Evolutionary conservation across 2,113 vertebrate species (phyloP), one percentile per base, ranked within the genome.

Genomic region (Marcusenius ussheri): DNA sequence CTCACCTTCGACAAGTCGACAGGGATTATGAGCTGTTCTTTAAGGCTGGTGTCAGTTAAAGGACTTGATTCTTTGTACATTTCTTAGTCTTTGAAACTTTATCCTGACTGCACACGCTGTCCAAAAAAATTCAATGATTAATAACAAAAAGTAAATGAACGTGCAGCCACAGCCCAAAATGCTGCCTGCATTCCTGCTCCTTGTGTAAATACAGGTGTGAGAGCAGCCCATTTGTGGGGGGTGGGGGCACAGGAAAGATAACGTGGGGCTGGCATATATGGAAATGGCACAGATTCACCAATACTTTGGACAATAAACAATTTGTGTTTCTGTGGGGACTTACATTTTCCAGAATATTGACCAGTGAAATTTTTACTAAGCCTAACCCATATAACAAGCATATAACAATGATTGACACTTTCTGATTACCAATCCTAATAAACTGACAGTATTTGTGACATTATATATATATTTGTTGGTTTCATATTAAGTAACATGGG

Each of bases 141-240:
- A 91, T 85, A 92, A n/a, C 90, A 89, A 51, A 88, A 93, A 91
- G 89, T 49, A 92, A 93, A 93, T 83, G 88, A 42, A 49, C 77
- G 83, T 85, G 66, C 11, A 90, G 39, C 77, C 85, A 5, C 47
- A 31, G 51, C 85, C 91, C 88, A 88, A 45, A 35, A 21, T 46
- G 85, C 83, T 51, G 89, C 84, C 88, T 66, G 87, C 50, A 46
- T 46, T 80, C 91, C 90, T 89, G 89, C 91, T 91, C 91, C 93
- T 92, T 94, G 83, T 88, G 93, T 92, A 95, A 95, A 94, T 92
- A 94, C 93, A 93, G 93, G 91, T 94, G 91, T 94, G 92, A 90
- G 88, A 92, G 90, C 58, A 27, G 89, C 46, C 11, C 45, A n/a
- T 11, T 24, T 45, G 19, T 8, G 62, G 35, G n/a, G 66, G 49